phyloP scores from a whole-genome alignment of 2,113 vertebrate genomes.

The Haemorhous mexicanus region DNA sequence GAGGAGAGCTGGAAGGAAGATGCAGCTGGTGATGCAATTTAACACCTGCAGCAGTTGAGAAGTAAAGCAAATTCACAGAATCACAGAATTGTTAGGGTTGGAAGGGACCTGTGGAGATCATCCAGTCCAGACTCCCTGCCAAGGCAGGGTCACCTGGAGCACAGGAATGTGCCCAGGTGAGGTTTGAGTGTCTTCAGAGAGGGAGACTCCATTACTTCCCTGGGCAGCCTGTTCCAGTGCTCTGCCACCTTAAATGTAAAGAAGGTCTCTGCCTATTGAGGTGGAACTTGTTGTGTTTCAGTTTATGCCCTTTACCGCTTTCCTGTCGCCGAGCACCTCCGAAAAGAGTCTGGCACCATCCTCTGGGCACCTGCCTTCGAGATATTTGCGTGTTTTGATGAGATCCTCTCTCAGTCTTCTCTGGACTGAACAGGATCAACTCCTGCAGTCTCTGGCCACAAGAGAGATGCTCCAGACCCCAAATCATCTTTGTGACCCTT shows the following conservation, averaged over 20 bases:
- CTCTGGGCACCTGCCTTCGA: no score
- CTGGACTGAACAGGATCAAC: neutral
- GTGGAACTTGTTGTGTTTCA: neutral
- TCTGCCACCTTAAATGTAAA: neutral
- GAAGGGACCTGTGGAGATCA: neutral
- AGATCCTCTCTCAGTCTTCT: neutral
- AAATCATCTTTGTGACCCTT: neutral
- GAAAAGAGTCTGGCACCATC: no score
- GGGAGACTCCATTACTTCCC: accelerated
- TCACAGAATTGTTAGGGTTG: no score
- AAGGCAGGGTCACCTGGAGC: neutral
- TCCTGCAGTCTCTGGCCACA: neutral
- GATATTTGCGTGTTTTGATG: neutral
- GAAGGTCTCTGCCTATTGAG: neutral
- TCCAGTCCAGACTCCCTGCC: neutral
- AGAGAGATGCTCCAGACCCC: neutral
- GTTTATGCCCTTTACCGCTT: no score
- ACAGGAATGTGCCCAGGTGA: accelerated
- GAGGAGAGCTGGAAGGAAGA: no score
- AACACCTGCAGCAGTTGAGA: accelerated
- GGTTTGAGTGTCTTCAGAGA: neutral
- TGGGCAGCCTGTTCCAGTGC: neutral
- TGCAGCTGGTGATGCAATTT: accelerated
- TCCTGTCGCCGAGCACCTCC: neutral
- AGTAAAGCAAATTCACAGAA: neutral